Conservation (phyloP, 2,113 vertebrate species). For the Corvus cornix region DNA sequence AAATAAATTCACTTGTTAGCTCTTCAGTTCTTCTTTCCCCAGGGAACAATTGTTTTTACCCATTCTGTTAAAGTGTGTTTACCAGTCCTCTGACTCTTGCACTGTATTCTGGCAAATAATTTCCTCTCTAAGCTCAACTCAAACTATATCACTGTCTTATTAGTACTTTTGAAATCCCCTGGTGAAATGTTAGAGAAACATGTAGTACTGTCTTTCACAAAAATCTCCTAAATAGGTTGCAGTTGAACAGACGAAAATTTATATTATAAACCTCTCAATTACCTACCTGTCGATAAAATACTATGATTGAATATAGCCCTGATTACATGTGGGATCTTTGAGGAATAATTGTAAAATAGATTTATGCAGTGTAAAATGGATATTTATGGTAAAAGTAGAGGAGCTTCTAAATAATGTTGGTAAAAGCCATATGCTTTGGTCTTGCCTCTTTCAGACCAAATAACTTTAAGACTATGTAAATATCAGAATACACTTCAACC, state of each 20-base stretch:
- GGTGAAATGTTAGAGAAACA: not conserved
- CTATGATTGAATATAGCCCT: not conserved
- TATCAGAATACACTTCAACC: not conserved
- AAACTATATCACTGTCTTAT: not conserved
- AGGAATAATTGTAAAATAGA: not conserved
- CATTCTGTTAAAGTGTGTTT: not conserved
- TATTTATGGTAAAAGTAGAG: not conserved
- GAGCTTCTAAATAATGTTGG: not conserved
- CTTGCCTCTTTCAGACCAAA: not conserved
- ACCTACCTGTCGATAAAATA: not conserved
- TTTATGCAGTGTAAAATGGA: not conserved
- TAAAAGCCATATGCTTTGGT: not conserved
- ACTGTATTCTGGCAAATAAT: not conserved
- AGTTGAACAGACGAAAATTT: not conserved
- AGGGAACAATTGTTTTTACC: not conserved
- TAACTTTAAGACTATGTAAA: not conserved
- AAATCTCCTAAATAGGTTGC: not conserved
- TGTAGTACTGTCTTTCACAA: not conserved
- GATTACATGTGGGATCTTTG: not conserved
- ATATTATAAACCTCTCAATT: not conserved
- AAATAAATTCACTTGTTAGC: not conserved
- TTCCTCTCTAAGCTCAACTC: not conserved
- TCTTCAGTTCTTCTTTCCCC: not conserved
- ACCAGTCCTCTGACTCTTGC: not conserved
- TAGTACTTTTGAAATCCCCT: not conserved